Percentiles rank a stretch among this genome's conserved stretches.
Evolutionary conservation across 2,888 invertebrate species (phyloP).

Genomic region (Standfussiana lucernea): DNA sequence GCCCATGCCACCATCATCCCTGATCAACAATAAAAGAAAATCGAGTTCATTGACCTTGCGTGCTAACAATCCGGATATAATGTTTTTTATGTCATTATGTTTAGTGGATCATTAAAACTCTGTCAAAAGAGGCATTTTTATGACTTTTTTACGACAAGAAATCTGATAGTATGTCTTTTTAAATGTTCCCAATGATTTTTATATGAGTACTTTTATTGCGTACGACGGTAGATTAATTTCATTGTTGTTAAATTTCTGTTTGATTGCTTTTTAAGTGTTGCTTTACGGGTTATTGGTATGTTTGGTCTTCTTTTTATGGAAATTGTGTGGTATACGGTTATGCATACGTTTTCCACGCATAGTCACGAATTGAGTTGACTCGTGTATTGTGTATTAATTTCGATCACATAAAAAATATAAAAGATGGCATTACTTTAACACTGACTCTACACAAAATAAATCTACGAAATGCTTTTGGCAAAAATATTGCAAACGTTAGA

Average conservation of each 20-base stretch:
- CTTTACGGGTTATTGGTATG: slow-evolving; percentile 50
- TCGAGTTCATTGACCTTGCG: slow-evolving; percentile 56
- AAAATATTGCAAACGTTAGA: neutral
- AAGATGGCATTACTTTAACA: neutral
- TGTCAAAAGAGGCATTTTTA: slow-evolving; percentile 78
- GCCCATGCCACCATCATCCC: neutral
- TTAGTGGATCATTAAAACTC: slow-evolving; percentile 84
- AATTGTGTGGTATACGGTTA: neutral
- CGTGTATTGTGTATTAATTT: neutral
- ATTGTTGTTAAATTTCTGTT: slow-evolving; percentile 74
- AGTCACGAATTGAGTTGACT: neutral
- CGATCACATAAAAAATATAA: neutral
- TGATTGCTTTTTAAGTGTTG: slow-evolving; percentile 66
- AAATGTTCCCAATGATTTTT: slow-evolving; percentile 80
- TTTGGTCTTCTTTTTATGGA: slow-evolving; percentile 41
- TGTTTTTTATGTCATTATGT: slow-evolving; percentile 74
- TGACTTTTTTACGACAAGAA: slow-evolving; percentile 84
- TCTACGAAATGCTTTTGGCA: neutral
- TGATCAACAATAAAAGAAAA: slow-evolving; percentile 14
- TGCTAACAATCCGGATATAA: slow-evolving; percentile 75
- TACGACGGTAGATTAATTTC: slow-evolving; percentile 80
- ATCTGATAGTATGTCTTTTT: slow-evolving; percentile 86
- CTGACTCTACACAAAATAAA: neutral
- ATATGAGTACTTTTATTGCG: slow-evolving; percentile 70
- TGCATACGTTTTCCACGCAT: neutral